Base-by-base conservation (phyloP, 2,113 vertebrate genomes). In the Anolis carolinensis region DNA sequence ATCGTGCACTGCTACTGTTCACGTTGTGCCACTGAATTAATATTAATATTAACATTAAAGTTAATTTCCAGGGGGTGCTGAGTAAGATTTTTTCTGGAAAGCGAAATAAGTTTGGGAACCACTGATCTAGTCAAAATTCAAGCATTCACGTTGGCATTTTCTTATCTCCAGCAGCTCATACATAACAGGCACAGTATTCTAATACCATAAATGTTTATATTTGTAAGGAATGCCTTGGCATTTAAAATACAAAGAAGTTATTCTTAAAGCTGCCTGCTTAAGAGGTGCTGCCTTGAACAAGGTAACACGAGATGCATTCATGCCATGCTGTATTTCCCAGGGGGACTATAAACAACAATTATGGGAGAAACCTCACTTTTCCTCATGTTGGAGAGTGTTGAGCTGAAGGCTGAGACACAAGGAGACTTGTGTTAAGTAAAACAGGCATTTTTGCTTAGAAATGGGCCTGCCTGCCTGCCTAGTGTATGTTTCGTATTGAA, bases 341-440 rank as follows among this genome's bases (percentile, higher is more conserved):
- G 76, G 84, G 75, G 62, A 72, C 67, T 71, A 62, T 85, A 85
- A 85, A 71, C 84, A 85, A 86, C 75, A 77, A 84, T 68, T 72
- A 72, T 36, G 48, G n/a, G 39, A 59, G 25, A 86, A 71, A 71
- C 27, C 48, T 59, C 67, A 86, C 65, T 59, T 48, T 55, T 44
- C 50, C 32, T 68, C 8, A 30, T n/a, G 5, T 44, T 62, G 50
- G 78, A 6, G 52, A 79, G 7, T 39, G 6, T 62, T 79, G 39
- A 52, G 16, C 63, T 21, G 25, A 52, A 70, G 25, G 16, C 5
- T 70, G 63, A 70, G 32, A 48, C 52, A 70, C 34, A 79, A 55
- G 18, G 14, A n/a, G 32, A 20, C 34, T 86, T 70, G 16, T 70
- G 34, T 68, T n/a, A n/a, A n/a, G 5, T 6, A 8, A 7, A 8